Percentiles rank a stretch among this genome's conserved stretches.
Evolutionary conservation across 2,888 invertebrate genomes (phyloP).

Genomic region (Timandra comae): DNA sequence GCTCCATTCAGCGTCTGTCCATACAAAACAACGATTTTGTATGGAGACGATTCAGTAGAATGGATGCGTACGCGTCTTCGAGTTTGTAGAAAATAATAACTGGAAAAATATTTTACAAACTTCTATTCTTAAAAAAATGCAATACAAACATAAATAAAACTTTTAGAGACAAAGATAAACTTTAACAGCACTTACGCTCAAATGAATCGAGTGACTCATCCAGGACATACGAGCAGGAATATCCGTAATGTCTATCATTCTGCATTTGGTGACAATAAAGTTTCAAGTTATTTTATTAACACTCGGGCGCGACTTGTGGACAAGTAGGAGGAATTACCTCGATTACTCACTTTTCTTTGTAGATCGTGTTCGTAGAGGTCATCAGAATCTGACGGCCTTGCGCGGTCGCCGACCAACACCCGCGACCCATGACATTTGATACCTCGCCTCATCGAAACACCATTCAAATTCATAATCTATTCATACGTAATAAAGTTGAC

Average conservation of each 20-base stretch:
- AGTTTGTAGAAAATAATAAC: too few relatives aligned
- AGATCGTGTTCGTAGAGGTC: slow-evolving; percentile 54
- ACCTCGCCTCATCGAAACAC: slow-evolving; percentile 28
- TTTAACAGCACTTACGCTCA: too few relatives aligned
- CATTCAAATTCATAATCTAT: slow-evolving; percentile 23
- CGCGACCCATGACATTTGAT: slow-evolving; percentile 54
- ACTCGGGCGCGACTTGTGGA: slow-evolving; percentile 8
- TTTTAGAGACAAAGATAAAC: too few relatives aligned
- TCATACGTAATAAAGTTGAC: slow-evolving; percentile 17
- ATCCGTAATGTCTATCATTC: neutral
- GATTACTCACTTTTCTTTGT: slow-evolving; percentile 33
- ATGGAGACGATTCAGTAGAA: too few relatives aligned
- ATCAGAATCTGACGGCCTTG: slow-evolving; percentile 69
- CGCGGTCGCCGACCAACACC: slow-evolving; percentile 70
- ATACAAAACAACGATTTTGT: too few relatives aligned
- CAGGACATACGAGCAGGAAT: neutral
- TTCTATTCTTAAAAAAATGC: too few relatives aligned
- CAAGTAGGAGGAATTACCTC: slow-evolving; percentile 21
- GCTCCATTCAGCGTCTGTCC: too few relatives aligned
- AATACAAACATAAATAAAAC: too few relatives aligned
- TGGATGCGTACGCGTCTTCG: too few relatives aligned
- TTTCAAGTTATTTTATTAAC: slow-evolving; percentile 1
- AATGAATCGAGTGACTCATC: slow-evolving; percentile 1
- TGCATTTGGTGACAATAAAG: slow-evolving; percentile 1
- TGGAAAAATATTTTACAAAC: too few relatives aligned